Percentiles rank a stretch among this genome's conserved stretches.
Evolutionary conservation across 2,888 invertebrate genomes (phyloP).

Genomic region (Pomacea canaliculata): DNA sequence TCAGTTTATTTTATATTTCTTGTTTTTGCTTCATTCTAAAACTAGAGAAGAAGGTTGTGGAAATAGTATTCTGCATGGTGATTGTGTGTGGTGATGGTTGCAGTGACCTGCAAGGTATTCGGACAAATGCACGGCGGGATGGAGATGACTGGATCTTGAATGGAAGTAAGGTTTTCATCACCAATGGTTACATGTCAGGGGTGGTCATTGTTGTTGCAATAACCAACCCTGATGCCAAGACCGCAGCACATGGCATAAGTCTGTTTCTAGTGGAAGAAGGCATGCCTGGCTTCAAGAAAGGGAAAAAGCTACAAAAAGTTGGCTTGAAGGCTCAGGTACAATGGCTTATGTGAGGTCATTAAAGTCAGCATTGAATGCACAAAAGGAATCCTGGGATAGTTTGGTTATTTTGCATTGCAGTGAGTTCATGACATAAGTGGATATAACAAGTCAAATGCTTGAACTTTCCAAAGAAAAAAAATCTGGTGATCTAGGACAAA

Average conservation of each 20-base stretch:
- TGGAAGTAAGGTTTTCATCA: slow-evolving; percentile 71
- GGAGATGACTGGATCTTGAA: slow-evolving; percentile 71
- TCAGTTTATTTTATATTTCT: no score
- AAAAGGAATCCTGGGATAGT: no score
- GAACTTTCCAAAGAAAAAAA: no score
- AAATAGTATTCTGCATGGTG: no score
- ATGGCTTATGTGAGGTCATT: no score
- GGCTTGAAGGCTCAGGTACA: slow-evolving; percentile 68
- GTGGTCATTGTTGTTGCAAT: slow-evolving; percentile 70
- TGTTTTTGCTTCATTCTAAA: no score
- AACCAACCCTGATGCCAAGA: slow-evolving; percentile 69
- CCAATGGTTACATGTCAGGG: slow-evolving; percentile 70
- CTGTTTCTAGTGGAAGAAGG: slow-evolving; percentile 71
- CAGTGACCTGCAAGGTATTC: slow-evolving; percentile 71
- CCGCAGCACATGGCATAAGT: slow-evolving; percentile 70
- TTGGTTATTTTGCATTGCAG: no score
- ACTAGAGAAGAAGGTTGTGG: no score
- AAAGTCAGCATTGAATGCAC: no score
- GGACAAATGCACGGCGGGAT: slow-evolving; percentile 69
- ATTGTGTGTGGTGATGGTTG: background rate
- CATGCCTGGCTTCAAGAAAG: slow-evolving; percentile 70
- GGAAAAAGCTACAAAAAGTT: slow-evolving; percentile 70
- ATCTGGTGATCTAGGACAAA: no score
- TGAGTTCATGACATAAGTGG: no score
- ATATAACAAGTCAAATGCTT: no score